These are phyloP conservation scores for Anaspis maculata DNA, from an alignment of 2,888 invertebrate species.

Conservation along the genomic window DNA sequence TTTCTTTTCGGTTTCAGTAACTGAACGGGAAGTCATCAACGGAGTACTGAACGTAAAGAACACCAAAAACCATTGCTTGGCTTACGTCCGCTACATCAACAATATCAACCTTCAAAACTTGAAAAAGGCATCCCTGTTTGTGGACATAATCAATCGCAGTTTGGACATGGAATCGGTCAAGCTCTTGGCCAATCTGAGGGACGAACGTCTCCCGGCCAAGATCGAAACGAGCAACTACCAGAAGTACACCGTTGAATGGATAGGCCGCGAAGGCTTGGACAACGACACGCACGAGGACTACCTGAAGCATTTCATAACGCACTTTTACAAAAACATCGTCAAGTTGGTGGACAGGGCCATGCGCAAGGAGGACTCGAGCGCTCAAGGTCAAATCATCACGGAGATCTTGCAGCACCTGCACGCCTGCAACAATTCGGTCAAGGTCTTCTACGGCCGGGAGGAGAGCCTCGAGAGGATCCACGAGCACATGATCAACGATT, in stretches of 20 bases:
- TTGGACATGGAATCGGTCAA: conserved; percentile 91
- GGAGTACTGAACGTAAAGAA: conserved; percentile 89
- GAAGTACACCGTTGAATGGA: conserved; percentile 94
- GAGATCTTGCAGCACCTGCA: conserved; percentile 93
- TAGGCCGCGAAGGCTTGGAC: conserved; percentile 89
- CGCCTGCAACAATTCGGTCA: conserved; percentile 88
- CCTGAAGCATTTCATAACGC: conserved; percentile 85
- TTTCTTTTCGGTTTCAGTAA: no score
- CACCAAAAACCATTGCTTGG: conserved; percentile 90
- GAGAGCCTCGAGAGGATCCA: conserved; percentile 73
- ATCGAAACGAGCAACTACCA: conserved; percentile 84
- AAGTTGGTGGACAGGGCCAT: conserved; percentile 90
- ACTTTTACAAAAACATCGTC: conserved; percentile 88
- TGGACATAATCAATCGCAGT: conserved; percentile 87
- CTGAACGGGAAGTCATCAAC: conserved; percentile 95
- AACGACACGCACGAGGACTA: conserved; percentile 90
- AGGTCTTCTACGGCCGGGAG: conserved; percentile 88
- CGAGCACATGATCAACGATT: conserved; percentile 73
- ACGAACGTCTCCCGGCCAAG: conserved; percentile 81
- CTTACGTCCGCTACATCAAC: conserved; percentile 91
- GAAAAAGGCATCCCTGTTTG: conserved; percentile 88
- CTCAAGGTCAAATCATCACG: conserved; percentile 88
- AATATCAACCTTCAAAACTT: conserved; percentile 94
- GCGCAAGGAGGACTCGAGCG: conserved; percentile 90
- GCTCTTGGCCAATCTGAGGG: conserved; percentile 78